These are phyloP conservation scores for Haliaeetus leucogaster DNA, from an alignment of 2,113 vertebrate genomes.

Conservation along the genomic window DNA sequence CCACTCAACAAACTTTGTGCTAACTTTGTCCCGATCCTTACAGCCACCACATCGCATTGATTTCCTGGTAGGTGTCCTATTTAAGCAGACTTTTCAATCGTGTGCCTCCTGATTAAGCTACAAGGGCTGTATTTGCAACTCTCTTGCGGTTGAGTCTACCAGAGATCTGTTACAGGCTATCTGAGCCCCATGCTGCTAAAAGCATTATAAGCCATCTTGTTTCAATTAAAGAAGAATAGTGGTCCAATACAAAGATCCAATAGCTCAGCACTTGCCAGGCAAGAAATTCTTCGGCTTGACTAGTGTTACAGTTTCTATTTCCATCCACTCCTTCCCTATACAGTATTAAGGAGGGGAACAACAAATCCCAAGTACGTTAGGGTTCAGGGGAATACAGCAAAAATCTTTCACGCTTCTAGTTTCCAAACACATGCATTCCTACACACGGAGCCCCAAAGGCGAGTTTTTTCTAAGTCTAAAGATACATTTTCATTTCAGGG, in stretches of 20 bases:
- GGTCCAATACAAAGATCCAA: background rate
- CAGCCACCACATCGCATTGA: fast-evolving
- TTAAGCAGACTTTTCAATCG: background rate
- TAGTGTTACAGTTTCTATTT: background rate
- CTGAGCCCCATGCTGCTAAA: background rate
- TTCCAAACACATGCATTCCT: background rate
- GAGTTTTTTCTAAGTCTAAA: background rate
- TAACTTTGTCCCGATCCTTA: fast-evolving
- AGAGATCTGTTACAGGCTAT: background rate
- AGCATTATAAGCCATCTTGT: background rate
- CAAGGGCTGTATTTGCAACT: background rate
- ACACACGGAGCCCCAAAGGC: background rate
- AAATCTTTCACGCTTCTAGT: background rate
- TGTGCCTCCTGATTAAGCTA: background rate
- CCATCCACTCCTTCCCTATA: background rate
- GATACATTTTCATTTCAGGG: background rate
- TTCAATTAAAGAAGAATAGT: background rate
- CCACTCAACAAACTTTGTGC: background rate
- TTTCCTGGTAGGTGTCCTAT: background rate
- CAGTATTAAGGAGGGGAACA: background rate
- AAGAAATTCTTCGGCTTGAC: background rate
- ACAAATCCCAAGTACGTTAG: background rate
- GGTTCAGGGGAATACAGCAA: background rate
- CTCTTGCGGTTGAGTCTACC: fast-evolving
- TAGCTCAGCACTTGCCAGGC: background rate